Conservation (phyloP, 2,797 vertebrate species). For the Amblyraja radiata region DNA sequence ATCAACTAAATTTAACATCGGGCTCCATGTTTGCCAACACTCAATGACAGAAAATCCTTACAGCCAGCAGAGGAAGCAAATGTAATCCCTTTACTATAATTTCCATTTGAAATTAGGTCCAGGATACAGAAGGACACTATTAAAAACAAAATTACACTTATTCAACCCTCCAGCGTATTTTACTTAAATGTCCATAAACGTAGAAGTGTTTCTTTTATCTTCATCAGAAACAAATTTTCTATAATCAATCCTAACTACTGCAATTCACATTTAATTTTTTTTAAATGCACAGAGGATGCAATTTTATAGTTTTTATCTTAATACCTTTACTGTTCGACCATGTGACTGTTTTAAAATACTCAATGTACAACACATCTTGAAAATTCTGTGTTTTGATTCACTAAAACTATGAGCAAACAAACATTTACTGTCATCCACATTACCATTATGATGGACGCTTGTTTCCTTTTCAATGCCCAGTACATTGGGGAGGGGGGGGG, state of each 20-base stretch:
- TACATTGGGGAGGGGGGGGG: background rate
- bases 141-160: background rate
- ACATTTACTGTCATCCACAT: background rate
- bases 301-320: conserved; percentile 5
- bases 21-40: background rate
- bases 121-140: background rate
- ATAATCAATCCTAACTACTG: background rate
- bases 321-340: background rate
- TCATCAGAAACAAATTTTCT: background rate
- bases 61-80: background rate
- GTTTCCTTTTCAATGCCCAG: background rate
- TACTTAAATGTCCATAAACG: conserved; percentile 16
- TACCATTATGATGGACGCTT: background rate
- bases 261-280: conserved; percentile 4
- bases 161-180: background rate
- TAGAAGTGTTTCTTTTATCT: background rate
- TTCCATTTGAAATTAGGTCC: background rate
- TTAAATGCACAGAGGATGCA: background rate
- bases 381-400: background rate
- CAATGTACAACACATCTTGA: background rate
- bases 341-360: background rate
- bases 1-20: background rate
- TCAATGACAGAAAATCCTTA: background rate
- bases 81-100: background rate
- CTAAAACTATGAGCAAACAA: conserved; percentile 8